phyloP scores from a whole-genome alignment of 2,888 invertebrate genomes.

The Cynaeus angustus region DNA sequence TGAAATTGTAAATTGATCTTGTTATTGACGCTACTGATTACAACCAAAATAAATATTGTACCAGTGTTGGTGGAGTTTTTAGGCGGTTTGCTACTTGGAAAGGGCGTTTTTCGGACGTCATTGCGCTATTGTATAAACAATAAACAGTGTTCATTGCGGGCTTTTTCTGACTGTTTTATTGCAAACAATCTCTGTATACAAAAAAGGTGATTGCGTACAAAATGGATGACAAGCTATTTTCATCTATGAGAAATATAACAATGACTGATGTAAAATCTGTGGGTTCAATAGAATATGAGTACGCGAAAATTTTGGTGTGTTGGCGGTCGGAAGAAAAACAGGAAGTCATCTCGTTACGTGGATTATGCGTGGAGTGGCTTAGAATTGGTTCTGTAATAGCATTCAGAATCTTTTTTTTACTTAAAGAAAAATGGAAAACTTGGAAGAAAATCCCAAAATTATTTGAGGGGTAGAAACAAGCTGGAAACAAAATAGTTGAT shows the following conservation, averaged over 20 bases:
- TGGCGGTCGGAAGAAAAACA: too few species aligned
- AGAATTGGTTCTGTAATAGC: too few species aligned
- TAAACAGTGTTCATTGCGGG: constrained; percentile 17
- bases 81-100: constrained; percentile 3
- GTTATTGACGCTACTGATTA: constrained; percentile 15
- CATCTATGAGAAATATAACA: constrained; percentile 6
- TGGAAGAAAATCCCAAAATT: too few species aligned
- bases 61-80: neutral
- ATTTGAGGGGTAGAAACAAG: too few species aligned
- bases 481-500: too few species aligned
- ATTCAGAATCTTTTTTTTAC: too few species aligned
- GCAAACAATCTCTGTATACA: constrained; percentile 14
- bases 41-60: constrained; percentile 30
- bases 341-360: too few species aligned
- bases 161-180: constrained; percentile 22
- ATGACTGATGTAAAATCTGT: neutral
- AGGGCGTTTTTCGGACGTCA: constrained; percentile 35
- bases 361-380: too few species aligned
- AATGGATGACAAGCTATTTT: constrained; percentile 12
- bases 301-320: neutral
- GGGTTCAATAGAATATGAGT: neutral
- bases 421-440: too few species aligned
- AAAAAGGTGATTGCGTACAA: constrained; percentile 20
- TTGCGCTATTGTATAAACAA: constrained; percentile 20
- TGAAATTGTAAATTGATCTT: constrained; percentile 10